A percentile compares a stretch with the other conserved stretches of the same genome.
These are phyloP conservation scores for Andrena fulva DNA, from an alignment of 2,888 invertebrate genomes.

Conservation along the genomic window DNA sequence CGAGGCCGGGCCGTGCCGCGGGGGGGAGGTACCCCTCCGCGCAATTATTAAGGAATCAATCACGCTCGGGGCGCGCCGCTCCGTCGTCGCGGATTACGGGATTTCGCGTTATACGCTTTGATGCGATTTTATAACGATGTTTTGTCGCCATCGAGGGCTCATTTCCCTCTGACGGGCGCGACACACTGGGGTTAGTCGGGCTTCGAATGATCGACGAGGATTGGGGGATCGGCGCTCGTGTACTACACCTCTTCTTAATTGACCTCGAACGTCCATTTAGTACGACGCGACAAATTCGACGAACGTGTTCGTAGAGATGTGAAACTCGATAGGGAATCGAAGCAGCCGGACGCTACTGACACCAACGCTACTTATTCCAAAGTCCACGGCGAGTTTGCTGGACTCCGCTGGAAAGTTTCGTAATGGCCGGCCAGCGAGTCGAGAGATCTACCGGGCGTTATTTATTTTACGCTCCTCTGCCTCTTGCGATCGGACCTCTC, in stretches of 20 bases:
- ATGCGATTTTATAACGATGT: conserved; percentile 38
- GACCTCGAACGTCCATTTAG: neutral
- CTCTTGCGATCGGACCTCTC: conserved; percentile 26
- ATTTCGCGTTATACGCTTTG: conserved; percentile 15
- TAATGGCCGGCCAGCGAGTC: conserved; percentile 20
- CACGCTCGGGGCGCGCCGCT: conserved; percentile 52
- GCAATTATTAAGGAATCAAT: conserved; percentile 76
- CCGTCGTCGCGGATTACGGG: conserved; percentile 24
- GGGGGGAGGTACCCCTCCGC: conserved; percentile 52
- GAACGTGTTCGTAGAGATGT: neutral
- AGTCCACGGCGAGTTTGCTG: conserved; percentile 6
- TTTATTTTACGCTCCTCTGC: conserved; percentile 56
- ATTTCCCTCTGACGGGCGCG: neutral
- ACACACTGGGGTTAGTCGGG: neutral
- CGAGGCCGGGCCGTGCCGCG: conserved; percentile 35
- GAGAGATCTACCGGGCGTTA: conserved; percentile 37
- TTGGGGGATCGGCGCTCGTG: neutral
- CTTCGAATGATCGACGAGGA: neutral
- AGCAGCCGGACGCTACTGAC: neutral
- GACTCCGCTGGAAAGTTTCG: conserved; percentile 45
- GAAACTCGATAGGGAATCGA: conserved; percentile 7
- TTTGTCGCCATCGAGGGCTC: neutral
- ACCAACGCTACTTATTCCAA: conserved; percentile 15
- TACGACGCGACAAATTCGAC: neutral
- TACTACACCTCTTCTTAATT: neutral